Evolutionary conservation across 2,888 invertebrate species (phyloP).

Genomic region (Aquatica leii): DNA sequence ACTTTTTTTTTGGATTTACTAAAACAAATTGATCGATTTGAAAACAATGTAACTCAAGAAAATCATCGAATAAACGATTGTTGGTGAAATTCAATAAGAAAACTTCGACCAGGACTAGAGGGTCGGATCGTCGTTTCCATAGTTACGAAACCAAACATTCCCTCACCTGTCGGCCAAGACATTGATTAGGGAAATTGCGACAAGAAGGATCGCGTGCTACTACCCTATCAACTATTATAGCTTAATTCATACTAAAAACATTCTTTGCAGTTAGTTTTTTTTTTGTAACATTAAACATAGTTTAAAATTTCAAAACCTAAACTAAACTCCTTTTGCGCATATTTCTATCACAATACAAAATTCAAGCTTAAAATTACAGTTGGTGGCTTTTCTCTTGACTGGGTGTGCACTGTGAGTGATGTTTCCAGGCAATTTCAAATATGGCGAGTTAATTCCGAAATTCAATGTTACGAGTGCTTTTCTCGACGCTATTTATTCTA

Average conservation of each 20-base stretch:
- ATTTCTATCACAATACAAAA: background rate
- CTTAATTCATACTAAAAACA: background rate
- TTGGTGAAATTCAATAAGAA: slow-evolving; percentile 25
- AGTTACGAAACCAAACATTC: slow-evolving; percentile 39
- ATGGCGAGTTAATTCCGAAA: slow-evolving; percentile 13
- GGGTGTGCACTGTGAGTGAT: slow-evolving; percentile 12
- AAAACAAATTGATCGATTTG: no score
- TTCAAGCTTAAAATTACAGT: slow-evolving; percentile 16
- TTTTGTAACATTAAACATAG: background rate
- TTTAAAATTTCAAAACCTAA: slow-evolving; percentile 12
- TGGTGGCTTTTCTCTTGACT: no score
- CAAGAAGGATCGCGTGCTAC: slow-evolving; percentile 26
- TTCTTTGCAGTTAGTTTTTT: background rate
- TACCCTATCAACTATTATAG: slow-evolving; percentile 6
- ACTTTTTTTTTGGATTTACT: no score
- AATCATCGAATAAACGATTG: slow-evolving; percentile 20
- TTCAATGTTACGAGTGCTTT: slow-evolving; percentile 13
- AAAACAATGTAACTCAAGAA: background rate
- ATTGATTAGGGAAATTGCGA: slow-evolving; percentile 38
- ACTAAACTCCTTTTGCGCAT: slow-evolving; percentile 9
- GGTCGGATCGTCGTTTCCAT: slow-evolving; percentile 30
- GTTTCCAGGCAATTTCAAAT: slow-evolving; percentile 14
- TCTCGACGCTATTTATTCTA: slow-evolving; percentile 12
- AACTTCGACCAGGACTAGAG: slow-evolving; percentile 26
- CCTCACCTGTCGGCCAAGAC: slow-evolving; percentile 40